Conservation (phyloP, 1,140 invertebrate genomes). For the Chironomus tepperi region DNA sequence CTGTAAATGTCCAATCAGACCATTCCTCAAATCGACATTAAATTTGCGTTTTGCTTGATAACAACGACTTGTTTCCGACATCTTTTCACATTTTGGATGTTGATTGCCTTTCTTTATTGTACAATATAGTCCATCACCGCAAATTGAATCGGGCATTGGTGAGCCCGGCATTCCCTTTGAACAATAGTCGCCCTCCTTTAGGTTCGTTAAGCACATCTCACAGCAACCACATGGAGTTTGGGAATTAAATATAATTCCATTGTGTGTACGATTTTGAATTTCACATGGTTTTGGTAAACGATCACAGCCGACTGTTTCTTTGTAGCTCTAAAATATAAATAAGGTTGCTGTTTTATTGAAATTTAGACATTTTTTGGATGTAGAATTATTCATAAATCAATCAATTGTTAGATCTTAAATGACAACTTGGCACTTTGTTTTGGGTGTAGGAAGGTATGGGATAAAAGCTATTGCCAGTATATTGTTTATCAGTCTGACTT, state of each 20-base stretch:
- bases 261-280: slow-evolving; percentile 18
- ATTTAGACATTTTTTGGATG: no score
- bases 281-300: background rate
- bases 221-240: slow-evolving; percentile 24
- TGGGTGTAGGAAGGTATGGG: no score
- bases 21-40: slow-evolving; percentile 33
- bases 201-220: slow-evolving; percentile 25
- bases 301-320: background rate
- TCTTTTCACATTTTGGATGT: slow-evolving; percentile 28
- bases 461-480: no score
- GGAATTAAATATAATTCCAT: slow-evolving; percentile 3
- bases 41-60: slow-evolving; percentile 33
- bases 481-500: no score
- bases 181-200: slow-evolving; percentile 37
- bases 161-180: slow-evolving; percentile 34
- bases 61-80: slow-evolving; percentile 32
- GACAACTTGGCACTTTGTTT: no score
- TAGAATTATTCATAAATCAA: background rate
- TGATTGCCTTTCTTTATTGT: slow-evolving; percentile 25
- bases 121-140: slow-evolving; percentile 40
- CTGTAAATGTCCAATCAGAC: slow-evolving; percentile 36
- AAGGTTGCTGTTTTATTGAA: background rate
- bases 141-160: slow-evolving; percentile 34
- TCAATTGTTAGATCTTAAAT: background rate
- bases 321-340: background rate